Conservation (phyloP, 2,113 vertebrate genomes). For the Peromyscus polionotus region DNA sequence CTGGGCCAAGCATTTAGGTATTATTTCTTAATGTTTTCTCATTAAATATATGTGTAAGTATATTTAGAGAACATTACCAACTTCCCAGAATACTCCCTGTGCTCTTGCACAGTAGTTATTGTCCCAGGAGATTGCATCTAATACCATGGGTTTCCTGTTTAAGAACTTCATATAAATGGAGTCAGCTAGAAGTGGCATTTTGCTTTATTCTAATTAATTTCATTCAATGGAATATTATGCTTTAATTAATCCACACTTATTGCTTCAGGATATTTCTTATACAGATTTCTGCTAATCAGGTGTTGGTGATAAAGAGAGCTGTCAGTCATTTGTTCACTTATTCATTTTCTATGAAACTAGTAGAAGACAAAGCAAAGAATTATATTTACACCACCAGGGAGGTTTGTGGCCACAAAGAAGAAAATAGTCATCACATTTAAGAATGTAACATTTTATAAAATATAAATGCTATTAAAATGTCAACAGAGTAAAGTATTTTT, state of each 20-base stretch:
- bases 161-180: neutral
- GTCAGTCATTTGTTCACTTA: neutral
- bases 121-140: neutral
- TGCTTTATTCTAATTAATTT: neutral
- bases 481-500: neutral
- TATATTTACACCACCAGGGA: neutral
- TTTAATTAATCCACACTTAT: neutral
- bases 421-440: neutral
- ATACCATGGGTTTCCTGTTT: neutral
- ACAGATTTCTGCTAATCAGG: neutral
- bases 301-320: neutral
- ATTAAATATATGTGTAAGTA: neutral
- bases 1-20: neutral
- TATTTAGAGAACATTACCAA: neutral
- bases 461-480: neutral
- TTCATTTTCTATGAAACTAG: neutral
- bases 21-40: conserved; percentile 37
- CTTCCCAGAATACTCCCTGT: neutral
- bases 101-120: neutral
- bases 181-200: neutral
- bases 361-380: neutral
- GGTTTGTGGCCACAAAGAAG: neutral
- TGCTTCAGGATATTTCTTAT: neutral
- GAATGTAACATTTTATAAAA: conserved; percentile 9
- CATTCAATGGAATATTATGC: neutral